phyloP scores from a whole-genome alignment of 1,140 invertebrate species.

The Caenorhabditis latens region DNA sequence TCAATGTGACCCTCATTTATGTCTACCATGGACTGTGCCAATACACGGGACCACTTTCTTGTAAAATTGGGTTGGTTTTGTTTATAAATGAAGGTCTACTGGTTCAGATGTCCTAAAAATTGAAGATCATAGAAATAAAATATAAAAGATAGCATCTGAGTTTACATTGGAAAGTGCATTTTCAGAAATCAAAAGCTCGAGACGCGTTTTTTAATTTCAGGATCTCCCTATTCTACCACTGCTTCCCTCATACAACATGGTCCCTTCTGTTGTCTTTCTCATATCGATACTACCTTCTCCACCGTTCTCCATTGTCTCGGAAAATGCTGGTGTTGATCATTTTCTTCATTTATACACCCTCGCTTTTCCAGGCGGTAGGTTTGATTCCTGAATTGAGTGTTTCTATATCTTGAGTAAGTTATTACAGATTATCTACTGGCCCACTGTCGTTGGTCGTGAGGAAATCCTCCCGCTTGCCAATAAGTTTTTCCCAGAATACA shows the following conservation, averaged over 20 bases:
- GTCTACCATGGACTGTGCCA: background rate
- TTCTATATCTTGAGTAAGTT: background rate
- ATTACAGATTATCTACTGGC: conserved; percentile 20
- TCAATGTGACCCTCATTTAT: conserved; percentile 15
- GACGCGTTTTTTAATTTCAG: background rate
- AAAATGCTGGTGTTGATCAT: background rate
- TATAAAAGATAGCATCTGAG: background rate
- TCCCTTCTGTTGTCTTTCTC: background rate
- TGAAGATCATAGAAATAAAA: too few relatives aligned
- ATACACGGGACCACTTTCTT: background rate
- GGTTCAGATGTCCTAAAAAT: too few relatives aligned
- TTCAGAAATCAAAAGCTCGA: background rate
- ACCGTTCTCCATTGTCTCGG: background rate
- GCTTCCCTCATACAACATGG: background rate
- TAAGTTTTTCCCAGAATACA: background rate
- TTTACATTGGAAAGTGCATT: background rate
- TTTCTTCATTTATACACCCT: background rate
- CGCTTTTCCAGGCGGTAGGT: background rate
- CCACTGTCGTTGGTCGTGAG: background rate
- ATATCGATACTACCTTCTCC: background rate
- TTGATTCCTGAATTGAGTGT: background rate
- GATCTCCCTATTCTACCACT: background rate
- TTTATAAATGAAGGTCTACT: background rate
- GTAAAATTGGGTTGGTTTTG: conserved; percentile 10
- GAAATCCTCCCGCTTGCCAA: background rate